Evolutionary conservation across 2,797 vertebrate species (phyloP).

Genomic region (Tauraco hartlaubi): DNA sequence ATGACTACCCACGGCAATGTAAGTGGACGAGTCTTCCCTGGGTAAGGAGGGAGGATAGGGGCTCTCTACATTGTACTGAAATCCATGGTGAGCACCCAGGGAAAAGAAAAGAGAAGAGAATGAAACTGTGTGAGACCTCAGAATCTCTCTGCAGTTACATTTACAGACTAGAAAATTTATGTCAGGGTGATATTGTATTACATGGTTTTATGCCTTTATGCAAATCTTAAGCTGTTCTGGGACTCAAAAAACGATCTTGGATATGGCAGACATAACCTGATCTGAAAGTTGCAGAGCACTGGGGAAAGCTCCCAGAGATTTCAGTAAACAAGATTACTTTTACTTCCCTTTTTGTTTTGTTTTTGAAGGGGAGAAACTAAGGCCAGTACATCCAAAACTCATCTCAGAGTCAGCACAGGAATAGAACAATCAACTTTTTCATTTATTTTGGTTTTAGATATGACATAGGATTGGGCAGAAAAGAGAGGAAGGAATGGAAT

Average conservation of each 20-base stretch:
- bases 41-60: neutral
- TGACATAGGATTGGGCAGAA: neutral
- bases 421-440: neutral
- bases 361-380: no score
- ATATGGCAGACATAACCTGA: neutral
- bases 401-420: neutral
- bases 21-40: rapidly evolving
- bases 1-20: neutral
- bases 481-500: neutral
- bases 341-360: neutral
- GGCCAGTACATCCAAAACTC: neutral
- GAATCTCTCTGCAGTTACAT: neutral
- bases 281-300: neutral
- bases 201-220: neutral
- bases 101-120: neutral
- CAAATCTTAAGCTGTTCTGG: neutral
- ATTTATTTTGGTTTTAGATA: neutral
- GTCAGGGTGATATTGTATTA: neutral
- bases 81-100: neutral
- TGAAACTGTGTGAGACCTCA: rapidly evolving
- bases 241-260: neutral
- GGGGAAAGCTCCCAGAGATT: neutral
- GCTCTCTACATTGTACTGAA: neutral
- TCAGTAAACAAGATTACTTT: neutral
- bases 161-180: neutral